phyloP scores from a whole-genome alignment of 2,113 vertebrate species.

The Potamarius usumacintae region DNA sequence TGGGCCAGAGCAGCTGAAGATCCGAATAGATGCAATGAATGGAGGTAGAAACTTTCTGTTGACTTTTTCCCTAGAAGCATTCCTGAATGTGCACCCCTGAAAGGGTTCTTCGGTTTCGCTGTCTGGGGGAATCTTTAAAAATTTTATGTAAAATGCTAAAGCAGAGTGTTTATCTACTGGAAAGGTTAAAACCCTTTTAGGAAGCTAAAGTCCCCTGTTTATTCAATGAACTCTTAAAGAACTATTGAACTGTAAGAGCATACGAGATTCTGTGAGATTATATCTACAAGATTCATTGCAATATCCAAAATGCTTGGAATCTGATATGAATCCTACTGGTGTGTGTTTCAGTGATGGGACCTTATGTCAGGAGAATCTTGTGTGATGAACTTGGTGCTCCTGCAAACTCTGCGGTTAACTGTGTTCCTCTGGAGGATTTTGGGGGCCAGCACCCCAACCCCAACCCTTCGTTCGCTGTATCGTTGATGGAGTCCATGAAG shows the following conservation, averaged over 20 bases:
- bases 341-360: constrained; percentile 87
- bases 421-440: constrained; percentile 94
- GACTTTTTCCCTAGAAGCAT: neutral
- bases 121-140: neutral
- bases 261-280: neutral
- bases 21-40: constrained; percentile 94
- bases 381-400: constrained; percentile 96
- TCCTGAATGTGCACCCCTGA: neutral
- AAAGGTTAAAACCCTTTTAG: neutral
- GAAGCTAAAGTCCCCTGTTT: neutral
- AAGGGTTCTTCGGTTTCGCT: neutral
- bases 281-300: neutral
- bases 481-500: constrained; percentile 94
- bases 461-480: constrained; percentile 86
- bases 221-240: neutral
- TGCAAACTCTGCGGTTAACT: constrained; percentile 95
- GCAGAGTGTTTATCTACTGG: neutral
- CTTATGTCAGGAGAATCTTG: constrained; percentile 91
- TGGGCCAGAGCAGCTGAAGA: constrained; percentile 88
- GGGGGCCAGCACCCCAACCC: constrained; percentile 93
- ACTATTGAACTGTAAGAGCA: neutral
- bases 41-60: constrained; percentile 76
- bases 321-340: neutral
- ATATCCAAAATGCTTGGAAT: neutral
- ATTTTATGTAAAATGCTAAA: neutral